Conservation (phyloP, 2,888 invertebrate genomes). For the Hermaeophaga mercurialis region DNA sequence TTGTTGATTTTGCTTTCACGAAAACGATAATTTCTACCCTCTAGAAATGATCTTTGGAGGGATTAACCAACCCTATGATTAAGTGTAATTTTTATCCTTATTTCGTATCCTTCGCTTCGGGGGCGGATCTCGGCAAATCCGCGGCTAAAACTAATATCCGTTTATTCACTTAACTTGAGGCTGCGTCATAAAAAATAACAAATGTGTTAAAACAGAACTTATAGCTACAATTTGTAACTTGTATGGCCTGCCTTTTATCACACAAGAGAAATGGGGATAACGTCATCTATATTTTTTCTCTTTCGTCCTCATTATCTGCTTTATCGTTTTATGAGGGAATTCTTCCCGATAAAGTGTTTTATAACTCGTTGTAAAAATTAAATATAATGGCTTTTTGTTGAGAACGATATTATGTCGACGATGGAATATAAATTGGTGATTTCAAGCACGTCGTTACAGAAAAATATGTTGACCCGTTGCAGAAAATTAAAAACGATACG, state of each 20-base stretch:
- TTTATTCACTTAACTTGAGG: conserved; percentile 17
- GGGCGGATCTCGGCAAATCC: no score
- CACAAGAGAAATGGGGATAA: conserved; percentile 17
- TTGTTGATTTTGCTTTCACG: no score
- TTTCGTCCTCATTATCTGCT: conserved; percentile 21
- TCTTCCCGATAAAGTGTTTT: conserved; percentile 25
- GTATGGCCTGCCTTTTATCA: conserved; percentile 23
- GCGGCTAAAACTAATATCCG: conserved; percentile 5
- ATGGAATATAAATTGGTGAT: conserved; percentile 15
- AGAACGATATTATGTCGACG: conserved; percentile 8
- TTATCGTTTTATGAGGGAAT: conserved; percentile 25
- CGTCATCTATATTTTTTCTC: conserved; percentile 20
- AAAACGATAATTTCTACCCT: no score
- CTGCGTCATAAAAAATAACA: conserved; percentile 16
- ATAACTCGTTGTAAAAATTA: conserved; percentile 25
- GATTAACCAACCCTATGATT: no score
- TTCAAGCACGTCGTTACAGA: conserved; percentile 1
- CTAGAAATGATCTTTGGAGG: no score
- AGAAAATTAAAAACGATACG: conserved; percentile 1
- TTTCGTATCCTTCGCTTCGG: no score
- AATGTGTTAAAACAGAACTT: conserved; percentile 23
- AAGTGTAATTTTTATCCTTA: no score
- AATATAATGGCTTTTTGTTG: conserved; percentile 21
- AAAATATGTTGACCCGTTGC: conserved; percentile 1
- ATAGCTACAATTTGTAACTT: conserved; percentile 25